Percentiles rank a stretch among this genome's conserved stretches.
phyloP scores from a whole-genome alignment of 2,797 vertebrate species.

The Micropoecilia bifurca region DNA sequence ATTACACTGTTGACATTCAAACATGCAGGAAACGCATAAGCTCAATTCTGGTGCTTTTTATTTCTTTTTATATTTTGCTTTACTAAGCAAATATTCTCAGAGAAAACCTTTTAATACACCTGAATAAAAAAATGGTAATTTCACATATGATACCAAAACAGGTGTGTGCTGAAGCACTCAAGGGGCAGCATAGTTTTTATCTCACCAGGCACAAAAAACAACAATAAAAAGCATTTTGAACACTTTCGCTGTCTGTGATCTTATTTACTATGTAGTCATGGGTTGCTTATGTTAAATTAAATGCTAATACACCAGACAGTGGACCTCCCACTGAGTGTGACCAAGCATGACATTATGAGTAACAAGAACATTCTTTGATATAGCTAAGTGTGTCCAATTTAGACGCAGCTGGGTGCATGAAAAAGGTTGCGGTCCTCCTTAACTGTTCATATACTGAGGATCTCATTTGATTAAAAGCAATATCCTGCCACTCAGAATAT shows the following conservation, averaged over 20 bases:
- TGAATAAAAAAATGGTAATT: not conserved
- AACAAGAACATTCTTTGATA: conserved; percentile 21
- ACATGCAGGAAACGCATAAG: not conserved
- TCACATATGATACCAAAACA: not conserved
- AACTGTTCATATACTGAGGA: not conserved
- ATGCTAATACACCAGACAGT: conserved; percentile 32
- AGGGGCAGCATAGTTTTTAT: not conserved
- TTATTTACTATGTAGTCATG: conserved; percentile 34
- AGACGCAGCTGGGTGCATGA: conserved; percentile 15
- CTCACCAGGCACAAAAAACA: not conserved
- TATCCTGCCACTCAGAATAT: conserved; percentile 36
- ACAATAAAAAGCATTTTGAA: not conserved
- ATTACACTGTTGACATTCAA: conserved; percentile 10
- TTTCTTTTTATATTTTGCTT: not conserved
- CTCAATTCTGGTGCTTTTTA: not conserved
- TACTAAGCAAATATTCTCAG: not conserved
- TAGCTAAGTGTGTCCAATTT: conserved; percentile 30
- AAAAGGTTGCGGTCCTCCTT: conserved; percentile 20
- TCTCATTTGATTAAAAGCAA: conserved; percentile 40
- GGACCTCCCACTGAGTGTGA: conserved; percentile 42
- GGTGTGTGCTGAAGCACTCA: not conserved
- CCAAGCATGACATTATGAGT: conserved; percentile 32
- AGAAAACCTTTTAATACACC: not conserved
- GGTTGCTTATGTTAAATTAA: conserved; percentile 40
- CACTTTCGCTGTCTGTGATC: conserved; percentile 28